Percentiles rank a stretch among this genome's conserved stretches.
These are phyloP conservation scores for Leptestheria dahalacensis DNA, from an alignment of 1,140 invertebrate species.

Conservation along the genomic window DNA sequence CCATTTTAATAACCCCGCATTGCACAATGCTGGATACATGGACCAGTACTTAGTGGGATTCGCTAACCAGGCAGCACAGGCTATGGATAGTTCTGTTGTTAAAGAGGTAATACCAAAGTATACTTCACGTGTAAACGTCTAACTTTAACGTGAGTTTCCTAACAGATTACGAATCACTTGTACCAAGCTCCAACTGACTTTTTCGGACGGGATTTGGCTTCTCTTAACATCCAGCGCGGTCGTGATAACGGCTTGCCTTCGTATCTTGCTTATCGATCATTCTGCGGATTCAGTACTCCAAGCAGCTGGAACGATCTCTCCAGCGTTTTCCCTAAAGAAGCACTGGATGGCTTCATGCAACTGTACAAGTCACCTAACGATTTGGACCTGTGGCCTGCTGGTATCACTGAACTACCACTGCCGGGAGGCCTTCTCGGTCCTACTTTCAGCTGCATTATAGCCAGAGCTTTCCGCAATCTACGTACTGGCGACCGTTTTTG, in stretches of 20 bases:
- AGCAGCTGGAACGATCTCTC: slow-evolving; percentile 21
- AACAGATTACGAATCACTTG: slow-evolving; percentile 30
- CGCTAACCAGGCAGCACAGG: slow-evolving; percentile 12
- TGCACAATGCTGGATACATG: slow-evolving; percentile 18
- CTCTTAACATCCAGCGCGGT: slow-evolving; percentile 56
- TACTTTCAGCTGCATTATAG: slow-evolving; percentile 40
- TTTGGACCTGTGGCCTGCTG: slow-evolving; percentile 33
- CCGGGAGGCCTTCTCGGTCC: slow-evolving; percentile 34
- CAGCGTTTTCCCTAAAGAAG: slow-evolving; percentile 22
- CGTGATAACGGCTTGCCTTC: slow-evolving; percentile 33
- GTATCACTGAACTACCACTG: slow-evolving; percentile 30
- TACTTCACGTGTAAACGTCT: not conserved
- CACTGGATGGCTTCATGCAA: slow-evolving; percentile 20
- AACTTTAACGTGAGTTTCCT: not conserved
- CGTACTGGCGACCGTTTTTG: slow-evolving; percentile 42
- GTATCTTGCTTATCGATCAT: slow-evolving; percentile 31
- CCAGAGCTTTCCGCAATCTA: slow-evolving; percentile 35
- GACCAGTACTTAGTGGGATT: slow-evolving; percentile 21
- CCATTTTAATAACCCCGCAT: slow-evolving; percentile 6
- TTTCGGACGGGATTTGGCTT: slow-evolving; percentile 43
- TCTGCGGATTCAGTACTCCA: slow-evolving; percentile 29
- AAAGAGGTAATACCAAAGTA: slow-evolving; percentile 15
- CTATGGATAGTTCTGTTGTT: slow-evolving; percentile 14
- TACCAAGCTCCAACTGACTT: slow-evolving; percentile 27
- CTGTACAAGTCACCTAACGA: slow-evolving; percentile 27